Evolutionary conservation across 2,113 vertebrate species (phyloP), one percentile per base, ranked within the genome.

Genomic region (Camelus bactrianus): DNA sequence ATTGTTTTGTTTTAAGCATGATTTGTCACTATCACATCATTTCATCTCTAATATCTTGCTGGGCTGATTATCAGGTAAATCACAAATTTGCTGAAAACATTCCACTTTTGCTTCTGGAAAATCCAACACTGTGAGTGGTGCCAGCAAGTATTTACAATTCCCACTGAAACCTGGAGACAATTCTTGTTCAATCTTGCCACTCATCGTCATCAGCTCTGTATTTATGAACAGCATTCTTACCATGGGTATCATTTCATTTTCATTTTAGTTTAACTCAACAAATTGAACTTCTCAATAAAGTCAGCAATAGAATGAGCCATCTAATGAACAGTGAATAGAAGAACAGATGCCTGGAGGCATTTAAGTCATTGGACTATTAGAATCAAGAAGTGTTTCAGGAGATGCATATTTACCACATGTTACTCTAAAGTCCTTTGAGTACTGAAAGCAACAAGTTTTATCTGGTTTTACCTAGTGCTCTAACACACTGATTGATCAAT

Each of bases 31-130:
- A 72, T 86, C 60, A 35, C 19, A 65, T 81, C 38, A 91, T 69
- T 11, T 12, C n/a, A 46, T 62, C 30, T 88, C 30, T 64, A 67
- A 38, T 76, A 65, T 88, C 16, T 90, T 92, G 5, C 26, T 46
- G 26, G 58, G 11, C 54, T 80, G 22, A 28, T 95, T 91, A 86
- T 13, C 77, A 95, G 84, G 82, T 65, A 19, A 94, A 81, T 90
- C 56, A 86, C 62, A 87, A 77, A 93, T 89, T 64, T 80, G 38
- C 70, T 94, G 20, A 46, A 46, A 67, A 70, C 17, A 76, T 75
- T 95, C 46, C 50, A 82, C 11, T 93, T 91, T 70, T 72, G 50
- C 91, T 81, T 96, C 64, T 96, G 56, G 85, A 94, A 97, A 95
- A 64, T 89, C 64, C 11, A 65, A 86, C 20, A 60, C 42, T 26